Conservation (phyloP, 1,140 invertebrate species). For the Homalodisca vitripennis region DNA sequence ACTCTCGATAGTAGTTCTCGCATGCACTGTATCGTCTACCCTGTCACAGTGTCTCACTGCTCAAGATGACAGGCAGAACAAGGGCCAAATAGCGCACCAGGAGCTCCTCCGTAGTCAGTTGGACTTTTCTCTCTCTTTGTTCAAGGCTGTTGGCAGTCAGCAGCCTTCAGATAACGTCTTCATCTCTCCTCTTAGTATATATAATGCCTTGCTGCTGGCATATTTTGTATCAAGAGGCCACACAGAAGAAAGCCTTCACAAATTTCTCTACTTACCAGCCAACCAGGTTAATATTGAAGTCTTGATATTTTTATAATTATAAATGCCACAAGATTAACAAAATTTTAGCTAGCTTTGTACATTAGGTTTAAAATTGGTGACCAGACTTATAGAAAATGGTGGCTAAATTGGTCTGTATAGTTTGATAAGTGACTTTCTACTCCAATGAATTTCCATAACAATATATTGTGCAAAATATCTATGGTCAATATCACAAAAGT, state of each 20-base stretch:
- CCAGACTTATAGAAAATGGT: too few relatives aligned
- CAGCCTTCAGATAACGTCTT: slow-evolving; percentile 72
- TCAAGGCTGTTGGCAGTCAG: slow-evolving; percentile 60
- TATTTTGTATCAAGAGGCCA: slow-evolving; percentile 71
- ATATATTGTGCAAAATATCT: too few relatives aligned
- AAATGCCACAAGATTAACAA: too few relatives aligned
- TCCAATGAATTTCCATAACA: too few relatives aligned
- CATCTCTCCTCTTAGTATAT: slow-evolving; percentile 85
- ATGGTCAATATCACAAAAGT: too few relatives aligned
- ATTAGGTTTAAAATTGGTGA: too few relatives aligned
- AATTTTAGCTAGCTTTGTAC: too few relatives aligned
- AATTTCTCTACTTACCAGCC: slow-evolving; percentile 57
- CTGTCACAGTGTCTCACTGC: neutral
- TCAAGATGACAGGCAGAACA: neutral
- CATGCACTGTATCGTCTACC: neutral
- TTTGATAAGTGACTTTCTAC: too few relatives aligned
- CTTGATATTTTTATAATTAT: too few relatives aligned
- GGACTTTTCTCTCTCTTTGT: slow-evolving; percentile 65
- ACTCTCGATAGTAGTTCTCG: neutral
- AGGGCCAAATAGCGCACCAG: neutral
- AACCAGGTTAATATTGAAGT: too few relatives aligned
- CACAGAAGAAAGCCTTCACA: slow-evolving; percentile 65
- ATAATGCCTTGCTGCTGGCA: slow-evolving; percentile 75
- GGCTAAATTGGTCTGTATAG: too few relatives aligned
- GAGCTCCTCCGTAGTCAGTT: slow-evolving; percentile 51